These are phyloP conservation scores for Sinocyclocheilus maitianheensis DNA, from an alignment of 2,113 vertebrate species.

Conservation along the genomic window DNA sequence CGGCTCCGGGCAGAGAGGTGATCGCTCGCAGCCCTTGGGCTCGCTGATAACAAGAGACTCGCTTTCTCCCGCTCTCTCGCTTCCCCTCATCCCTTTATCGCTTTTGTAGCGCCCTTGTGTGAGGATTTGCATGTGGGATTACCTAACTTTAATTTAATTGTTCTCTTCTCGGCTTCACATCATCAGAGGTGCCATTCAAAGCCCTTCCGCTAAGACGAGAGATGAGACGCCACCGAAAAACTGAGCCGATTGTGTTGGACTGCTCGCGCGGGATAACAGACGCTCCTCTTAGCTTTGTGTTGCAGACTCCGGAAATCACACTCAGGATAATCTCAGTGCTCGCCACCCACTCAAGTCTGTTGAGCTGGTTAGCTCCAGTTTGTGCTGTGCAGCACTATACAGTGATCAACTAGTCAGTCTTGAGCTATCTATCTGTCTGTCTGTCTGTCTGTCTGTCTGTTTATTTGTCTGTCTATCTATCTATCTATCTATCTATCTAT, in stretches of 20 bases:
- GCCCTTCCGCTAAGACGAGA: not conserved
- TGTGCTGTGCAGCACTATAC: not conserved
- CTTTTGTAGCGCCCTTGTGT: conserved; percentile 12
- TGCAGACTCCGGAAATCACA: conserved; percentile 20
- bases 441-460: too few species aligned
- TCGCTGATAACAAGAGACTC: conserved; percentile 19
- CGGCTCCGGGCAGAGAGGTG: conserved; percentile 44
- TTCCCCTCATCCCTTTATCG: conserved; percentile 37
- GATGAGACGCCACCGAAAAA: not conserved
- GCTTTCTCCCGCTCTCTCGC: conserved; percentile 7
- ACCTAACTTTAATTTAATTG: conserved; percentile 55
- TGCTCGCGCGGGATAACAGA: conserved; percentile 3
- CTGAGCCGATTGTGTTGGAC: conserved; percentile 13
- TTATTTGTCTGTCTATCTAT: not conserved
- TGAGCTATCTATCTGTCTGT: not conserved
- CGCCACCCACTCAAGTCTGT: not conserved
- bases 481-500: not conserved
- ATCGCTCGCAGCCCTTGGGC: conserved; percentile 35
- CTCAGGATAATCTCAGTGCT: not conserved
- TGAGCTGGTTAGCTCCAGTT: conserved; percentile 1
- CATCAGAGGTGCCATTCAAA: conserved; percentile 29
- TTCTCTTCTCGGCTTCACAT: conserved; percentile 34
- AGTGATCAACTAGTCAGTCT: not conserved
- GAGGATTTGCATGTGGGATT: conserved; percentile 55
- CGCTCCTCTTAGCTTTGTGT: not conserved